Evolutionary conservation across 1,140 invertebrate species (phyloP).

Genomic region (Epicauta chinensis): DNA sequence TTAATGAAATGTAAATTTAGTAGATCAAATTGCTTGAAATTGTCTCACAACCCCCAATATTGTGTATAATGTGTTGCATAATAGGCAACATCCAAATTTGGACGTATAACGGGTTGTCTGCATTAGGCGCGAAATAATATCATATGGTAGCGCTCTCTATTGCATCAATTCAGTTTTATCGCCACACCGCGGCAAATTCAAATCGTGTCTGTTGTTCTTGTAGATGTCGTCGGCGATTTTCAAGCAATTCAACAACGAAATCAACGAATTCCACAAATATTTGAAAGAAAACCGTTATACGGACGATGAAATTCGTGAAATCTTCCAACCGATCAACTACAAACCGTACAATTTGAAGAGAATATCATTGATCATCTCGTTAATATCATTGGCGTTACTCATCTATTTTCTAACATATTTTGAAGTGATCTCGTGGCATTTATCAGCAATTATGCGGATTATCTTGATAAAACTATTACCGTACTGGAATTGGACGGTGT

Average conservation of each 20-base stretch:
- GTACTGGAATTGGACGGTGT: conserved; percentile 72
- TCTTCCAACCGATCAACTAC: conserved; percentile 53
- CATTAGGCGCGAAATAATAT: no score
- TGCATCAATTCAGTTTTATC: no score
- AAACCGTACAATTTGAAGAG: neutral
- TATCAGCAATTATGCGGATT: conserved; percentile 56
- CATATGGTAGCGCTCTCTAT: no score
- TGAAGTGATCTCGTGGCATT: conserved; percentile 48
- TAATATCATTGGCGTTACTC: conserved; percentile 15
- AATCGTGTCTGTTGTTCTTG: no score
- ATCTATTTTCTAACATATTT: conserved; percentile 45
- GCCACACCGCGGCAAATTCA: no score
- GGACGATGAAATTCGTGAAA: conserved; percentile 59
- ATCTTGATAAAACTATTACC: conserved; percentile 62
- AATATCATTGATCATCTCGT: neutral
- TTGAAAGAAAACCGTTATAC: conserved; percentile 62
- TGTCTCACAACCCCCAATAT: no score
- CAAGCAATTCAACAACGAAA: conserved; percentile 45
- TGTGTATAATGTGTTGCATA: no score
- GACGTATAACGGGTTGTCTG: no score
- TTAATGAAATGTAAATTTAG: no score
- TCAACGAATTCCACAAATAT: conserved; percentile 55
- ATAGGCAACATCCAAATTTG: no score
- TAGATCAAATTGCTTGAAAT: no score
- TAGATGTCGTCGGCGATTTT: neutral